Evolutionary conservation across 2,888 invertebrate genomes (phyloP).

Genomic region (Chaitophorus viminalis): DNA sequence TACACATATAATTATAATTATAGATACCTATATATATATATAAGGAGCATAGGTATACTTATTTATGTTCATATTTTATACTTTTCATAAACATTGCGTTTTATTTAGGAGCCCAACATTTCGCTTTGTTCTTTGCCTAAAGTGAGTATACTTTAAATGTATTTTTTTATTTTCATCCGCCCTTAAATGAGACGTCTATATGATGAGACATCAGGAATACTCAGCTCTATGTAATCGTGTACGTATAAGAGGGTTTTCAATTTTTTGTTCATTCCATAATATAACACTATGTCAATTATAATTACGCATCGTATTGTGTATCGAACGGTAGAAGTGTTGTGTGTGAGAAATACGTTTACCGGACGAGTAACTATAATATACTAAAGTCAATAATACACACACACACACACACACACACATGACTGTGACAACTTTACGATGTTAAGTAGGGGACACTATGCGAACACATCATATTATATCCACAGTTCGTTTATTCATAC

Average conservation of each 20-base stretch:
- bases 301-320: background rate
- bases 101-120: no score
- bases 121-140: no score
- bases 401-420: background rate
- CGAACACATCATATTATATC: background rate
- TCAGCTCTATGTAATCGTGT: background rate
- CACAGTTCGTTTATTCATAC: background rate
- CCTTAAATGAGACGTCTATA: background rate
- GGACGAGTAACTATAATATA: background rate
- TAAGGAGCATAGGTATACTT: no score
- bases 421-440: background rate
- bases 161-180: background rate
- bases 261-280: background rate
- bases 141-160: no score
- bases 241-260: background rate
- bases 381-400: background rate
- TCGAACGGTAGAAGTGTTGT: background rate
- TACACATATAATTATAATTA: no score
- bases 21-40: no score
- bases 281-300: background rate
- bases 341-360: conserved; percentile 17
- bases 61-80: no score
- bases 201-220: background rate
- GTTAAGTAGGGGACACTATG: background rate
- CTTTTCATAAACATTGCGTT: no score